Evolutionary conservation across 1,140 invertebrate species (phyloP).

Genomic region (Popillia japonica): DNA sequence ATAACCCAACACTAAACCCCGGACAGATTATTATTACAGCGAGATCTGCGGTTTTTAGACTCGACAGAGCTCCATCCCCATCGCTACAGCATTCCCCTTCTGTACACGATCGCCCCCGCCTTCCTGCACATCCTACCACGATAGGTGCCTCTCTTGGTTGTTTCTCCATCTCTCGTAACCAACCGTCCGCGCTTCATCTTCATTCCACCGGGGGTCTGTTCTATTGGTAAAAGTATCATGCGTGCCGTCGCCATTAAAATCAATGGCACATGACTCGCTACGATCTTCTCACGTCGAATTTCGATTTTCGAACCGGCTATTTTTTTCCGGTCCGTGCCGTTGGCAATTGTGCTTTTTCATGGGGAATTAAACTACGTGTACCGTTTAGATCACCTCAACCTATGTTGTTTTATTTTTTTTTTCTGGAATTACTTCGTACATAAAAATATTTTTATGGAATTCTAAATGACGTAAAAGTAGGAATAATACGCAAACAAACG

Average conservation of each 20-base stretch:
- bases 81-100: neutral
- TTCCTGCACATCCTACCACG: no score
- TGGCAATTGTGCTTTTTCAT: neutral
- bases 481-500: no score
- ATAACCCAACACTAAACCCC: conserved; percentile 15
- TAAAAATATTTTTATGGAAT: no score
- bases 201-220: neutral
- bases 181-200: neutral
- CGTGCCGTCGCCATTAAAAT: conserved; percentile 17
- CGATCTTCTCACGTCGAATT: conserved; percentile 17
- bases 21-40: conserved; percentile 11
- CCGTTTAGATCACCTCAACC: neutral
- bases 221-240: conserved; percentile 10
- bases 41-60: conserved; percentile 12
- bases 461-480: no score
- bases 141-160: neutral
- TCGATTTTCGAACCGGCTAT: conserved; percentile 13
- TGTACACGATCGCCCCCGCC: neutral
- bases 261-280: conserved; percentile 1
- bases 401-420: neutral
- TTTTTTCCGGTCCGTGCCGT: neutral
- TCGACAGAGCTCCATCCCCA: neutral
- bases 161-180: neutral
- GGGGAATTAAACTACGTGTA: conserved; percentile 10
- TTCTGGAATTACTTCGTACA: neutral